Evolutionary conservation across 2,888 invertebrate species (phyloP).

Genomic region (Pandemis corylana): DNA sequence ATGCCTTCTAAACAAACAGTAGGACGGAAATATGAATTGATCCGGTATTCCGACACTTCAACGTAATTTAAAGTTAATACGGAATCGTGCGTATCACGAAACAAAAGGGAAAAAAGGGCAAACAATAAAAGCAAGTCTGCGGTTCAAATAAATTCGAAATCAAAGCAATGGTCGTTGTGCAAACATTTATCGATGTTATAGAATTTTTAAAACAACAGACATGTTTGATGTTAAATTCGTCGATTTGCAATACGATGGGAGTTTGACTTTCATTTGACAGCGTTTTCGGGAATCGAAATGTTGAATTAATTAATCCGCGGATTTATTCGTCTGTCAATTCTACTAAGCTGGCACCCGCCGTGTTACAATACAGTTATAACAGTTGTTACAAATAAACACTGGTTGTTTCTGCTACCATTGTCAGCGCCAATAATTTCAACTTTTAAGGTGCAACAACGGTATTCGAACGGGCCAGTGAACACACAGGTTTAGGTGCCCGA

Average conservation of each 20-base stretch:
- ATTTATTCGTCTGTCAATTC: slow-evolving; percentile 38
- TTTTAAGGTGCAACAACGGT: background rate
- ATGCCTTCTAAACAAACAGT: background rate
- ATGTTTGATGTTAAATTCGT: slow-evolving; percentile 45
- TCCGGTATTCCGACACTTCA: slow-evolving; percentile 13
- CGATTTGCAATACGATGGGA: slow-evolving; percentile 45
- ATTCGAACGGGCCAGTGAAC: background rate
- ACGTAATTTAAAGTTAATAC: slow-evolving; percentile 39
- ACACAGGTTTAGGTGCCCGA: background rate
- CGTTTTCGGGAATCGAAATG: slow-evolving; percentile 42
- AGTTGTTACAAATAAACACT: slow-evolving; percentile 12
- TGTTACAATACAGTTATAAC: slow-evolving; percentile 22
- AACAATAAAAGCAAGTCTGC: slow-evolving; percentile 42
- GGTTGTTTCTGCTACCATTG: background rate
- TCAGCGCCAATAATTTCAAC: background rate
- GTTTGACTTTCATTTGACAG: slow-evolving; percentile 49
- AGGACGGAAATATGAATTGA: slow-evolving; percentile 19
- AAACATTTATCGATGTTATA: slow-evolving; percentile 55
- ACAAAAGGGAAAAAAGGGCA: slow-evolving; percentile 35
- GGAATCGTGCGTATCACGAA: slow-evolving; percentile 34
- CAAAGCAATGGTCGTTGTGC: slow-evolving; percentile 51
- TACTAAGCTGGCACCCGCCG: slow-evolving; percentile 14
- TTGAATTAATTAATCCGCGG: slow-evolving; percentile 45
- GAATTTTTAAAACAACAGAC: slow-evolving; percentile 56
- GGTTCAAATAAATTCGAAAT: slow-evolving; percentile 46